phyloP scores from a whole-genome alignment of 2,888 invertebrate species.

The Tupiocoris notatus region DNA sequence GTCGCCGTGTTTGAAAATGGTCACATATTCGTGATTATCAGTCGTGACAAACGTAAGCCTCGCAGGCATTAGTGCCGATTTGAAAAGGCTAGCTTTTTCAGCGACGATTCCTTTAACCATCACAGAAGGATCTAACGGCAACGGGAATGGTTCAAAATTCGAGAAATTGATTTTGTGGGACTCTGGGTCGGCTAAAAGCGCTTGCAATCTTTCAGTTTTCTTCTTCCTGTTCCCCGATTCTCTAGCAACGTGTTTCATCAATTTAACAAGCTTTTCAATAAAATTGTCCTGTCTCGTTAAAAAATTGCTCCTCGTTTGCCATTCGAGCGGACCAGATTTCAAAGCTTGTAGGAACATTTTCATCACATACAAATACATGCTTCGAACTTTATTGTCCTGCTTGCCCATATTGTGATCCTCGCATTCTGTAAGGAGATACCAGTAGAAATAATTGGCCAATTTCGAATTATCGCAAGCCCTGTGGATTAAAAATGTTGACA shows the following conservation, averaged over 20 bases:
- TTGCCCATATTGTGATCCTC: constrained; percentile 77
- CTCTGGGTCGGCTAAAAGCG: constrained; percentile 76
- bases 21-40: constrained; percentile 80
- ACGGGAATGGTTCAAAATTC: constrained; percentile 87
- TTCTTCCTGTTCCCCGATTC: constrained; percentile 89
- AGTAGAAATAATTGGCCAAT: constrained; percentile 95
- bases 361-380: constrained; percentile 89
- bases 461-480: constrained; percentile 85
- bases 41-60: constrained; percentile 83
- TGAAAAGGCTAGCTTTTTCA: constrained; percentile 88
- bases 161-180: constrained; percentile 82
- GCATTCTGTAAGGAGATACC: constrained; percentile 93
- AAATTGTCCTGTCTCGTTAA: constrained; percentile 85
- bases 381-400: constrained; percentile 70
- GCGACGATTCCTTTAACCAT: constrained; percentile 84
- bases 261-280: constrained; percentile 82
- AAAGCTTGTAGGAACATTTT: constrained; percentile 74
- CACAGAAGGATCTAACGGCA: constrained; percentile 91
- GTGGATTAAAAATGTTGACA: constrained; percentile 86
- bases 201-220: constrained; percentile 86
- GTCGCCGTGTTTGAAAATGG: constrained; percentile 97
- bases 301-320: constrained; percentile 72
- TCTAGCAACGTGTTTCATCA: constrained; percentile 85
- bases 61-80: constrained; percentile 95
- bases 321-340: constrained; percentile 62